Percentiles rank a stretch among this genome's conserved stretches.
These are phyloP conservation scores for Catharus bicknelli DNA, from an alignment of 2,113 vertebrate genomes.

Conservation along the genomic window DNA sequence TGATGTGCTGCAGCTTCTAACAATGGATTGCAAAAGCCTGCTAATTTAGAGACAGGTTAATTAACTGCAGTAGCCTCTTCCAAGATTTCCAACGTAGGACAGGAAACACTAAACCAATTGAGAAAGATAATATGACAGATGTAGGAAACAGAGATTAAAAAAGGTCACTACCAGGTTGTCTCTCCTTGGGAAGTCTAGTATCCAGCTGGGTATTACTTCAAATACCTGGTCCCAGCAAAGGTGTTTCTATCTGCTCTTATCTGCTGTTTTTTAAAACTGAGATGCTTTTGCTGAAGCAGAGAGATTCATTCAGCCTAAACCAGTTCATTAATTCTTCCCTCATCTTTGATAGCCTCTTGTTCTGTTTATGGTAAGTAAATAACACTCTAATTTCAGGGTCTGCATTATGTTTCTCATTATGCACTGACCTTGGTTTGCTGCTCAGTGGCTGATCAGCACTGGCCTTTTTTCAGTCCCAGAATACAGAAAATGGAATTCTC, in stretches of 20 bases:
- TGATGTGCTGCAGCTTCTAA: neutral
- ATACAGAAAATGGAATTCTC: neutral
- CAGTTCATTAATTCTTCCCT: neutral
- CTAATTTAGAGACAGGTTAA: neutral
- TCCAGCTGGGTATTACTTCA: neutral
- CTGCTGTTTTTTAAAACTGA: neutral
- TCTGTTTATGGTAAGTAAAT: neutral
- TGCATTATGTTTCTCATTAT: neutral
- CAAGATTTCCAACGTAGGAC: neutral
- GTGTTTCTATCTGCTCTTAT: neutral
- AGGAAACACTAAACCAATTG: neutral
- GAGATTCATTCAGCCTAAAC: neutral
- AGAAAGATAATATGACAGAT: neutral
- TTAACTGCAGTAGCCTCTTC: neutral
- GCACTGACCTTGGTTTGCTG: neutral
- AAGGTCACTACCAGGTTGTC: neutral
- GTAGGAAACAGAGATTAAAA: neutral
- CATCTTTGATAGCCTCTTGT: neutral
- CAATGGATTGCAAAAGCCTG: neutral
- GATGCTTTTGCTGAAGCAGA: neutral
- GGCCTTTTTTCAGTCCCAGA: neutral
- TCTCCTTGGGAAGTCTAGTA: neutral
- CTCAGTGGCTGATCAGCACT: neutral
- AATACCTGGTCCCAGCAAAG: neutral
- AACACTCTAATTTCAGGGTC: neutral